Percentiles rank a stretch among this genome's conserved stretches.
These are phyloP conservation scores for Boulengeromyrus knoepffleri DNA, from an alignment of 2,113 vertebrate species.

Conservation along the genomic window DNA sequence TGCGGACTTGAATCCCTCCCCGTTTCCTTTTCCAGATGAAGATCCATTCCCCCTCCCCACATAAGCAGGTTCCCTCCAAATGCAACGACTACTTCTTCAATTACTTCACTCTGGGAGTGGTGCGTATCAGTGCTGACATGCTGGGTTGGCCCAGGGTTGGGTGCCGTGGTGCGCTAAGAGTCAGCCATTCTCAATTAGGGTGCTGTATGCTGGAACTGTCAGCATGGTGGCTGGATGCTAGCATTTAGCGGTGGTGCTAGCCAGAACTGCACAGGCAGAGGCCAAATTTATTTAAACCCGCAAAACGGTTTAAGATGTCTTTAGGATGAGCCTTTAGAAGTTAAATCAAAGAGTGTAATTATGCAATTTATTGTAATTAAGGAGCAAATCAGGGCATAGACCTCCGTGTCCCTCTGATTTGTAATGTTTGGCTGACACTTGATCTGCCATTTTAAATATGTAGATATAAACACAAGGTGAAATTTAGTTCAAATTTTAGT, in stretches of 20 bases:
- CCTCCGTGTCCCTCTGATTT: too few relatives aligned
- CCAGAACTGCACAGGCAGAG: background rate
- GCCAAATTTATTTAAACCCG: background rate
- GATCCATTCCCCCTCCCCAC: conserved; percentile 96
- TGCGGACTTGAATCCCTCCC: background rate
- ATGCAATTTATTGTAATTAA: conserved; percentile 3
- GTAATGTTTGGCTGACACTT: background rate
- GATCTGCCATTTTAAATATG: background rate
- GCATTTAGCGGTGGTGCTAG: background rate
- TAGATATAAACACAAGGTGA: background rate
- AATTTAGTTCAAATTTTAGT: background rate
- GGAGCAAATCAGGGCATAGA: background rate
- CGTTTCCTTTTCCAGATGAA: conserved; percentile 78
- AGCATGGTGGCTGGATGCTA: background rate
- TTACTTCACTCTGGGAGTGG: conserved; percentile 96
- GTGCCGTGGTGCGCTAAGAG: background rate
- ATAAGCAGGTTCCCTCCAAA: conserved; percentile 97
- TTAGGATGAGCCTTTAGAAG: background rate
- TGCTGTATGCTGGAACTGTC: background rate
- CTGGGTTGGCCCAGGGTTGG: background rate
- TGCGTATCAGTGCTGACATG: conserved; percentile 54
- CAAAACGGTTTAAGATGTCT: background rate
- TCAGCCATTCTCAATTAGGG: background rate
- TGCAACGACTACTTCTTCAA: conserved; percentile 99
- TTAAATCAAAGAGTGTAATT: background rate